Conservation (phyloP, 1,140 invertebrate genomes). For the Conus ventricosus region DNA sequence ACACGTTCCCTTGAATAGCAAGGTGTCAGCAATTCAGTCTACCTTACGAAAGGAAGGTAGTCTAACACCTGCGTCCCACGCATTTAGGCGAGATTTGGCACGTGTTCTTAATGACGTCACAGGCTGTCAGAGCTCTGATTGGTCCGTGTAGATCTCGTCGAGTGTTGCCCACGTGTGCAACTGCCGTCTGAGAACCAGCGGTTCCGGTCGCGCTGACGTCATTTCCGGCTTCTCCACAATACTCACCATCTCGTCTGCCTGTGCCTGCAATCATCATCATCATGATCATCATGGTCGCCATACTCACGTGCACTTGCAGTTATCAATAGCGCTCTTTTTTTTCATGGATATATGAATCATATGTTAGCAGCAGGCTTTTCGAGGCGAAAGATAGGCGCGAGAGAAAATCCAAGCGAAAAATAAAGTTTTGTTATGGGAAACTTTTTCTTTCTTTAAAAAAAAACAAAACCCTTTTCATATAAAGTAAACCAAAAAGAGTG, state of each 20-base stretch:
- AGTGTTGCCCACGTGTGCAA: constrained; percentile 31
- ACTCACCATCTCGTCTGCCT: not conserved
- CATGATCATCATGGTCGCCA: not conserved
- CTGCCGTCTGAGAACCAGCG: constrained; percentile 9
- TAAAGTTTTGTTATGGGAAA: too few species aligned
- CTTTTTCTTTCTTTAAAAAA: too few species aligned
- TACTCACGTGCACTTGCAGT: not conserved
- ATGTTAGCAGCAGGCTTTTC: too few species aligned
- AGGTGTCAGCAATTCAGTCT: not conserved
- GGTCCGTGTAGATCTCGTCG: constrained; percentile 22
- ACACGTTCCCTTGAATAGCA: too few species aligned
- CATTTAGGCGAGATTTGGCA: constrained; percentile 17
- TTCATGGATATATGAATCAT: too few species aligned
- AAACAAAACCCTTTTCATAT: too few species aligned
- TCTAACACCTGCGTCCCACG: not conserved
- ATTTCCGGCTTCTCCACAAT: not conserved
- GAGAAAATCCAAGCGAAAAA: too few species aligned
- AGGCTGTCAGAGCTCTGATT: not conserved
- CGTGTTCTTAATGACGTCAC: not conserved
- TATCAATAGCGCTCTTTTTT: too few species aligned
- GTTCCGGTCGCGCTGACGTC: not conserved
- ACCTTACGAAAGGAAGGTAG: constrained; percentile 35
- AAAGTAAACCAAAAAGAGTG: too few species aligned
- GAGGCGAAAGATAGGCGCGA: too few species aligned
- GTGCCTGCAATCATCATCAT: not conserved